These are phyloP conservation scores for Coptodon rendalli DNA, from an alignment of 2,113 vertebrate genomes.

Conservation along the genomic window DNA sequence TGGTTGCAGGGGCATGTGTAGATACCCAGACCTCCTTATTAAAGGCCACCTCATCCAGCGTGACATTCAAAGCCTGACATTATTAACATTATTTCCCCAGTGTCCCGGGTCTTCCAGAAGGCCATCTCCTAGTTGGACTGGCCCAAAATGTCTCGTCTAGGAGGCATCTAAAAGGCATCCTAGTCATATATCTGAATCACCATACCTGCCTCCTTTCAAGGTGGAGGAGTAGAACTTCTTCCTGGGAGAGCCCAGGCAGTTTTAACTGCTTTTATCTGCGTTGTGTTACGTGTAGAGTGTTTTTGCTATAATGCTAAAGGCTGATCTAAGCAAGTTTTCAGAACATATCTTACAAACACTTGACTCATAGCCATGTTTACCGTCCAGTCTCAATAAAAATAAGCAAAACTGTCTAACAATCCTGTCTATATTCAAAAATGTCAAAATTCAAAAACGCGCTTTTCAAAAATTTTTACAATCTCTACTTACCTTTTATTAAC, in stretches of 20 bases:
- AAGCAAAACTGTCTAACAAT: neutral
- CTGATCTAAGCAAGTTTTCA: neutral
- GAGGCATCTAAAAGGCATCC: neutral
- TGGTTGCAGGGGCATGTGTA: neutral
- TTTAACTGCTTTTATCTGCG: neutral
- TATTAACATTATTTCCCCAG: neutral
- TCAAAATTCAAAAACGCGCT: rapidly evolving
- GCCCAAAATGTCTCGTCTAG: neutral
- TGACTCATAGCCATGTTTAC: neutral
- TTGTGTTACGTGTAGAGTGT: neutral
- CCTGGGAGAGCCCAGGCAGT: neutral
- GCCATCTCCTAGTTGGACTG: neutral
- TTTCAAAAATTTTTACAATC: neutral
- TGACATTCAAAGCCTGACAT: neutral
- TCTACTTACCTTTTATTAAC: neutral
- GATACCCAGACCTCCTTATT: neutral
- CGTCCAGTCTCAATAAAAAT: neutral
- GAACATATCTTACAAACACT: neutral
- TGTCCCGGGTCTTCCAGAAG: neutral
- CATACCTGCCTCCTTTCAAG: neutral
- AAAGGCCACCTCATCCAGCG: rapidly evolving
- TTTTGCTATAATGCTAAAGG: neutral
- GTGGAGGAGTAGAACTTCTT: neutral
- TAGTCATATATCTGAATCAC: neutral
- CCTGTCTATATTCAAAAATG: neutral